phyloP scores from a whole-genome alignment of 2,888 invertebrate species.

The Drosophila antonietae region DNA sequence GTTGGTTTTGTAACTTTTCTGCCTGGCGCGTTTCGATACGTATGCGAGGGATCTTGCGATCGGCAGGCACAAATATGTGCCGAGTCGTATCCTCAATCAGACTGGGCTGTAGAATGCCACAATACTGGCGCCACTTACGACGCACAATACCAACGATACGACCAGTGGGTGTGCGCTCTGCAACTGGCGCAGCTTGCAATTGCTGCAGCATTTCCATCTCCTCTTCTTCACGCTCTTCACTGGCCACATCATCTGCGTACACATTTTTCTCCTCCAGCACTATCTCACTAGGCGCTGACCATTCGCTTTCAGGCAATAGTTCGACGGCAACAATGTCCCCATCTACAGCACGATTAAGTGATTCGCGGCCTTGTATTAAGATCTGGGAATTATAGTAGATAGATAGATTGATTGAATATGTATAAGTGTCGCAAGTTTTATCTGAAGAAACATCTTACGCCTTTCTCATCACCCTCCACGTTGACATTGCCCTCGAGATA shows the following conservation, averaged over 20 bases:
- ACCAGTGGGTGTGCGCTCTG: constrained; percentile 88
- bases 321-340: constrained; percentile 97
- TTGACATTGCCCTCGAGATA: constrained; percentile 95
- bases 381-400: constrained; percentile 85
- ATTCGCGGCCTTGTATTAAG: constrained; percentile 92
- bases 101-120: constrained; percentile 95
- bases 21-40: constrained; percentile 98
- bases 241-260: constrained; percentile 87
- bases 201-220: constrained; percentile 86
- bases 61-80: constrained; percentile 97
- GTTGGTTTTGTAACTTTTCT: constrained; percentile 90
- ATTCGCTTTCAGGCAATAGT: constrained; percentile 93
- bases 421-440: too few relatives aligned
- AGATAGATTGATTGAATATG: not conserved
- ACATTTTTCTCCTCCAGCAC: constrained; percentile 90
- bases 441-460: constrained; percentile 86
- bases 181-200: constrained; percentile 63
- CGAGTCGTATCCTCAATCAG: constrained; percentile 89
- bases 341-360: constrained; percentile 96
- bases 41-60: constrained; percentile 96
- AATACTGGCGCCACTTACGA: constrained; percentile 98
- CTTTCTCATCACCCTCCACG: constrained; percentile 91
- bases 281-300: constrained; percentile 95
- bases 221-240: constrained; percentile 65
- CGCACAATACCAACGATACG: constrained; percentile 96